Base-by-base conservation (phyloP, 2,113 vertebrate species). In the Solea senegalensis region DNA sequence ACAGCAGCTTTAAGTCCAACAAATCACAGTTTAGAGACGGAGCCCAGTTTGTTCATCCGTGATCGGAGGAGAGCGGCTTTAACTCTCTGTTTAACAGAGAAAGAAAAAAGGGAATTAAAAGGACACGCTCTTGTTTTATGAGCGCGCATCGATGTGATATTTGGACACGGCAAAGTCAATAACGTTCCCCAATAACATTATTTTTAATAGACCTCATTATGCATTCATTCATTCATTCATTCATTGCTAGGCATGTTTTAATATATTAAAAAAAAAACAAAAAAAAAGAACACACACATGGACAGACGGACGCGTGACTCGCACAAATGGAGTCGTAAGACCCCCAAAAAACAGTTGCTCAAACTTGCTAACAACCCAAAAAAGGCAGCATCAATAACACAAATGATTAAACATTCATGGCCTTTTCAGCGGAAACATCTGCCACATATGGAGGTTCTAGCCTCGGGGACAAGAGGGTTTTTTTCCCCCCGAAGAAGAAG, bases 1-100 rank as follows among this genome's bases (percentile, higher is more conserved):
- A 98, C 96, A 97, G 96, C 95, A 97, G 95, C 95, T 98, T 91
- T 98, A 96, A 97, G 96, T 97, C 96, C 95, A 98, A 98, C 96
- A 96, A 96, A 97, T 96, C 95, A 95, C 96, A 95, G 95, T 97
- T 96, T 96, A 93, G 94, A 91, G 86, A 90, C 93, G 10, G 82
- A 94, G 93, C 91, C 73, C 78, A 84, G 70, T 92, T 94, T 93
- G 94, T 94, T 94, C 93, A 91, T 94, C 94, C 93, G 90, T 93
- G 94, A 94, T 94, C 94, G 93, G 95, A 93, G 91, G 89, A 93
- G 91, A 92, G 93, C 92, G 86, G 45, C 45, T 94, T 95, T 88
- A 82, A 81, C 75, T 86, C 85, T 86, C 43, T 76, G 72, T 83
- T 82, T 76, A 74, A 80, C 60, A 65, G 69, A 69, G 69, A 82